Evolutionary conservation across 2,113 vertebrate species (phyloP).

Genomic region (Lagopus leucura): DNA sequence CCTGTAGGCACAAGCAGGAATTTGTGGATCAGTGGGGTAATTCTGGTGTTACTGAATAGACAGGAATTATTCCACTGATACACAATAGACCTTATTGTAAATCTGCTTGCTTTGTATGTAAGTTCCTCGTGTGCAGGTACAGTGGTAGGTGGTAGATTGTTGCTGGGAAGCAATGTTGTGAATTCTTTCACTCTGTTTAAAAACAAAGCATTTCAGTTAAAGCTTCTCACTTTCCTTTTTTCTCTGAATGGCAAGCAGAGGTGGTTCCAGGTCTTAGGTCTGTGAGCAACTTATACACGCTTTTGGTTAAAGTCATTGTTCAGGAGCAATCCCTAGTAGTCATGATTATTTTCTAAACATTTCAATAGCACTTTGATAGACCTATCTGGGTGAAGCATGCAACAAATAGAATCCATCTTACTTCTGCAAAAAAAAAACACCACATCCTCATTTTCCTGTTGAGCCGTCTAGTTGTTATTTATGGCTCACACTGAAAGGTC

Average conservation of each 20-base stretch:
- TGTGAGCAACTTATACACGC: neutral
- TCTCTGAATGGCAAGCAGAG: neutral
- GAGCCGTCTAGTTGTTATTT: neutral
- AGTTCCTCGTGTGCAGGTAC: neutral
- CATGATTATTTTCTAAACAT: neutral
- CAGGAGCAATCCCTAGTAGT: neutral
- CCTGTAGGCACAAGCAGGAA: neutral
- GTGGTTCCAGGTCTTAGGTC: neutral
- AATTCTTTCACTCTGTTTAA: neutral
- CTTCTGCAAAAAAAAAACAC: neutral
- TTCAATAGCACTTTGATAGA: neutral
- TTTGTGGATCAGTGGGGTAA: neutral
- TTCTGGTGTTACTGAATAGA: neutral
- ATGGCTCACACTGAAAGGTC: neutral
- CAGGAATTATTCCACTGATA: neutral
- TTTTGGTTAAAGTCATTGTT: neutral
- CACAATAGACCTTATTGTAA: neutral
- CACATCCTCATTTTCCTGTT: neutral
- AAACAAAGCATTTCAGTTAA: neutral
- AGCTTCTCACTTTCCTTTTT: neutral
- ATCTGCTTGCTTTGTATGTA: neutral
- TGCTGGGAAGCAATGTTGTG: neutral
- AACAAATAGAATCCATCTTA: neutral
- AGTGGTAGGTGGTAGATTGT: neutral
- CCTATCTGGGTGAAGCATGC: neutral